Conservation (phyloP, 2,888 invertebrate genomes). For the Tetramorium bicarinatum region DNA sequence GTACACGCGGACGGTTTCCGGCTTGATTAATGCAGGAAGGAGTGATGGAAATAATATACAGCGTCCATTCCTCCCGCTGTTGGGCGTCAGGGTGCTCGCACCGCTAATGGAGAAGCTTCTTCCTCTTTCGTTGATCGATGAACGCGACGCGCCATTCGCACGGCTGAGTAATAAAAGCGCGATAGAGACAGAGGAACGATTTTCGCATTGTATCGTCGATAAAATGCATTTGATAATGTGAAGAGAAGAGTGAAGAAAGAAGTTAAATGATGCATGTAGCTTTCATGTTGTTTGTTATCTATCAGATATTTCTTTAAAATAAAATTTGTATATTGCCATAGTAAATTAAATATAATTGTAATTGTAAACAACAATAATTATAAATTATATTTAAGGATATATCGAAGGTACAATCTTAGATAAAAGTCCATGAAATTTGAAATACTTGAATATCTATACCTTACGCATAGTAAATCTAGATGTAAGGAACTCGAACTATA, state of each 20-base stretch:
- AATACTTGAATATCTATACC: no score
- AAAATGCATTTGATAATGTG: neutral
- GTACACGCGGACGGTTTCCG: constrained; percentile 59
- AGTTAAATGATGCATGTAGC: neutral
- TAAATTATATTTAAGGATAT: neutral
- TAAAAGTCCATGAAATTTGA: no score
- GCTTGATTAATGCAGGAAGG: constrained; percentile 69
- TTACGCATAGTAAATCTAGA: no score
- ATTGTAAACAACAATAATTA: neutral
- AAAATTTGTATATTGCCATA: neutral
- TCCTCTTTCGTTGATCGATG: constrained; percentile 55
- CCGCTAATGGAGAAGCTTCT: constrained; percentile 54
- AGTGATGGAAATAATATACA: constrained; percentile 66
- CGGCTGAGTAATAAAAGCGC: constrained; percentile 28
- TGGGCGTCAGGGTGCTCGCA: constrained; percentile 30
- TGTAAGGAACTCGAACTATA: no score
- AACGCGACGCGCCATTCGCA: constrained; percentile 3
- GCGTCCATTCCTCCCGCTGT: constrained; percentile 41
- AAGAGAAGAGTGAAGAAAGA: neutral
- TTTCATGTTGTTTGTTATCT: neutral
- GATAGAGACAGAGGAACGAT: constrained; percentile 24
- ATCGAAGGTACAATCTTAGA: no score
- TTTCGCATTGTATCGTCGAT: neutral
- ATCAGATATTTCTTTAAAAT: neutral
- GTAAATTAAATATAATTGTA: neutral